Evolutionary conservation across 1,140 invertebrate genomes (phyloP).

Genomic region (Frieseomelitta varia): DNA sequence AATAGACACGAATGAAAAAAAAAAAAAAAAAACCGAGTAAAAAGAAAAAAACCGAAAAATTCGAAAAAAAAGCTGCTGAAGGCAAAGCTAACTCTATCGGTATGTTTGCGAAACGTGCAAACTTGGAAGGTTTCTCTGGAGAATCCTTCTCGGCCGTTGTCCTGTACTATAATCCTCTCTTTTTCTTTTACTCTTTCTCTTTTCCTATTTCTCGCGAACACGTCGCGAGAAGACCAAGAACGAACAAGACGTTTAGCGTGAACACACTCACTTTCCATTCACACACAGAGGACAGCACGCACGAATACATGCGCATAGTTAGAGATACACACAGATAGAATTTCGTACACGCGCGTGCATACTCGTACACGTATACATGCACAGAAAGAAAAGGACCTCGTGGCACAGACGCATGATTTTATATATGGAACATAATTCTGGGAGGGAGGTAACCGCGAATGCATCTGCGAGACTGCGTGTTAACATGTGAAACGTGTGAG

Average conservation of each 20-base stretch:
- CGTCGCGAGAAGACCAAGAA: background rate
- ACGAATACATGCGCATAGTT: background rate
- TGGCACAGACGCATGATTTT: slow-evolving; percentile 37
- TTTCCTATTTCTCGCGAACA: background rate
- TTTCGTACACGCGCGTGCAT: background rate
- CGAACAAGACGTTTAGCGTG: background rate
- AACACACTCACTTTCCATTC: slow-evolving; percentile 6
- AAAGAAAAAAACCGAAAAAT: slow-evolving; percentile 32
- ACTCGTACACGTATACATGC: background rate
- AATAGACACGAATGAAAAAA: slow-evolving; percentile 30
- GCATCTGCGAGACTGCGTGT: slow-evolving; percentile 35
- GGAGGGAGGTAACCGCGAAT: slow-evolving; percentile 23
- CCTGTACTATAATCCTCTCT: slow-evolving; percentile 34
- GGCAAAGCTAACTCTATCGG: slow-evolving; percentile 21
- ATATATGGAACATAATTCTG: slow-evolving; percentile 32
- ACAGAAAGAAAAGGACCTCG: background rate
- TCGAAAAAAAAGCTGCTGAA: slow-evolving; percentile 47
- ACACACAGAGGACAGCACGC: background rate
- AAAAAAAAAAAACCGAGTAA: slow-evolving; percentile 7
- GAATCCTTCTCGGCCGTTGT: slow-evolving; percentile 9
- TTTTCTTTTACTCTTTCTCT: background rate
- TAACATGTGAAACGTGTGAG: slow-evolving; percentile 49
- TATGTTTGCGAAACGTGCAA: background rate
- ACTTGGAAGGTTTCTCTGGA: background rate
- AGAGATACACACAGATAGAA: background rate